Base-by-base conservation (phyloP, 1,140 invertebrate species). In the Ephestia elutella region DNA sequence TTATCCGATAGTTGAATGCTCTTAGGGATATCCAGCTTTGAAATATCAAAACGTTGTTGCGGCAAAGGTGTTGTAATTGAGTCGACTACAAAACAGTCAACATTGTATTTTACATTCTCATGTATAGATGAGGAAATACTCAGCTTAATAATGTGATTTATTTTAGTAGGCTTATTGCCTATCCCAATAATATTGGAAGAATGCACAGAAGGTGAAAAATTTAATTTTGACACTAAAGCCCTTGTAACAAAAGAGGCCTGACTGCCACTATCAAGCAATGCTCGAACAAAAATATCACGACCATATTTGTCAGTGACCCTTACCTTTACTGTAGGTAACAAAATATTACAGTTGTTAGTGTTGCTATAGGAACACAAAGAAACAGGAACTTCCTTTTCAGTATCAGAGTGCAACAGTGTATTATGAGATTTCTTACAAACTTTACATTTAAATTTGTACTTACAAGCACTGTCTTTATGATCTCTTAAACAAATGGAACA, bases 361-460 rank as follows among this genome's bases (percentile, higher is more conserved):
- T 15, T 54, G 28, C 13, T 13, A 54, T 54, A 32, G n/a, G 53
- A 54, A 30, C 21, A 54, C 28, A 54, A 13, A 32, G 28, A 13
- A 15, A 54, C 53, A 19, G 50, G 50, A 64, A 20, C 0, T 55
- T 63, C 54, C 25, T 61, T 13, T 10, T 30, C 15, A 30, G 44
- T 19, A 15, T 63, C 57, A n/a, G 18, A 49, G 53, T 66, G 64
- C 13, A 70, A 53, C 32, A 66, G 59, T 11, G 61, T 63, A 49
- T 66, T 70, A 21, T 66, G 68, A 11, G 0, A 17, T n/a, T 18
- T 17, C 17, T 64, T 64, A 48, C 68, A 66, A n/a, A n/a, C 51
- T 57, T 63, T 63, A 59, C 62, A 70, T 60, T 54, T 60, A 60
- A 66, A 70, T 18, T 30, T 54, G 54, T 57, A 66, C 50, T 59